Percentiles rank a stretch among this genome's conserved stretches.
Conservation (phyloP, 2,113 vertebrate genomes). For the Hippopotamus amphibius region DNA sequence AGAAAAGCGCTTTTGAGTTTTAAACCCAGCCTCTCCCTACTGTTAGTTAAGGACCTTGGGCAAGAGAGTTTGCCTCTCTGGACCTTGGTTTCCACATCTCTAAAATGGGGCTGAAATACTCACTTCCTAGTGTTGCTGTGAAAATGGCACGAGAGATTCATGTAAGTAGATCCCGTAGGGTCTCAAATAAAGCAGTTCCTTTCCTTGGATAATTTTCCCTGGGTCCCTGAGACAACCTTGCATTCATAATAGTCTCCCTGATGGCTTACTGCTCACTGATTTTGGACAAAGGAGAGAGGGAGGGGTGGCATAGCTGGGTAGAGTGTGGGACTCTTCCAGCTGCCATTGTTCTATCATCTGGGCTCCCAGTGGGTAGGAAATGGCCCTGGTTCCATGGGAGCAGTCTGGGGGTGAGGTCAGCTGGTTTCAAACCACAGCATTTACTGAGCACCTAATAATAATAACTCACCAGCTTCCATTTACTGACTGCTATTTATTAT, state of each 20-base stretch:
- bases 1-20: slow-evolving; percentile 33
- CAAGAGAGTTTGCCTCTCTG: background rate
- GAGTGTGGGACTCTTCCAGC: background rate
- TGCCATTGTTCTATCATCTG: background rate
- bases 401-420: background rate
- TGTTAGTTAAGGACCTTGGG: slow-evolving; percentile 6
- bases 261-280: background rate
- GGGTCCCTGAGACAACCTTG: background rate
- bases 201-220: background rate
- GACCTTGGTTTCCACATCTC: background rate
- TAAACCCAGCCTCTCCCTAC: background rate
- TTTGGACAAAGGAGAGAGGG: background rate
- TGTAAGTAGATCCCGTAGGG: background rate
- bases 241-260: background rate
- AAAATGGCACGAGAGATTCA: background rate
- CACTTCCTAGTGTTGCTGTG: background rate
- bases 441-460: background rate
- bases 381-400: background rate
- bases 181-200: background rate
- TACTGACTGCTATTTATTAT: background rate
- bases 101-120: slow-evolving; percentile 1
- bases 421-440: background rate
- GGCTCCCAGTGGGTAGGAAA: background rate
- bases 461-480: background rate
- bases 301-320: background rate